Conservation (phyloP, 2,797 vertebrate species). For the Thamnophis elegans region DNA sequence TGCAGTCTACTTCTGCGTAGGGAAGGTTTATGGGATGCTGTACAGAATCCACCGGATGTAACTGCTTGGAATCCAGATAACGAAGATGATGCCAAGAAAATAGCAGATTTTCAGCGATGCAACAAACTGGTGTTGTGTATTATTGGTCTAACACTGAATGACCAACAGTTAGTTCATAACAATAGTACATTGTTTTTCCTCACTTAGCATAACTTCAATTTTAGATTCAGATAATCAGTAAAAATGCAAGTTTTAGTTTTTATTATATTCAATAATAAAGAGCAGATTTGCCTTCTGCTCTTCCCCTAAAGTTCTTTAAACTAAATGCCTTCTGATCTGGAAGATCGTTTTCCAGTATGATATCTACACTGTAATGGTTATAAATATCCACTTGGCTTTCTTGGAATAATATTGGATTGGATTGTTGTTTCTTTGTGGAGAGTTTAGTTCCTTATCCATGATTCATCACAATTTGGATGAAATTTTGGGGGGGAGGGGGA, state of each 20-base stretch:
- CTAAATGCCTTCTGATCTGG: neutral
- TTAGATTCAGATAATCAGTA: neutral
- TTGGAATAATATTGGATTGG: neutral
- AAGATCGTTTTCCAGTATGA: neutral
- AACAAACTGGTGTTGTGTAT: too few species aligned
- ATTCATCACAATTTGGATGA: neutral
- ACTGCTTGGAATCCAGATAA: too few species aligned
- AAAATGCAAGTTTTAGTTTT: neutral
- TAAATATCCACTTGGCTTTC: neutral
- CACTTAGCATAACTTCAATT: neutral
- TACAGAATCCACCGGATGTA: too few species aligned
- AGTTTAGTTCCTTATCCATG: neutral
- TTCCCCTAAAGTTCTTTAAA: neutral
- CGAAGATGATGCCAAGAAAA: neutral
- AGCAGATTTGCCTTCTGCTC: neutral
- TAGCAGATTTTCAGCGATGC: too few species aligned
- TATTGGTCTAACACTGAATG: too few species aligned
- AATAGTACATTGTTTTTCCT: neutral
- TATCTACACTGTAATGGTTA: neutral
- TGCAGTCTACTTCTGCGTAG: too few species aligned
- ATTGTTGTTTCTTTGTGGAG: neutral
- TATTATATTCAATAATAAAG: neutral
- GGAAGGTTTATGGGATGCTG: too few species aligned
- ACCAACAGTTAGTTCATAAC: too few species aligned
- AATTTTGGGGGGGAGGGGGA: neutral